Evolutionary conservation across 2,113 vertebrate species (phyloP), one percentile per base, ranked within the genome.

Genomic region (Pelusios castaneus): DNA sequence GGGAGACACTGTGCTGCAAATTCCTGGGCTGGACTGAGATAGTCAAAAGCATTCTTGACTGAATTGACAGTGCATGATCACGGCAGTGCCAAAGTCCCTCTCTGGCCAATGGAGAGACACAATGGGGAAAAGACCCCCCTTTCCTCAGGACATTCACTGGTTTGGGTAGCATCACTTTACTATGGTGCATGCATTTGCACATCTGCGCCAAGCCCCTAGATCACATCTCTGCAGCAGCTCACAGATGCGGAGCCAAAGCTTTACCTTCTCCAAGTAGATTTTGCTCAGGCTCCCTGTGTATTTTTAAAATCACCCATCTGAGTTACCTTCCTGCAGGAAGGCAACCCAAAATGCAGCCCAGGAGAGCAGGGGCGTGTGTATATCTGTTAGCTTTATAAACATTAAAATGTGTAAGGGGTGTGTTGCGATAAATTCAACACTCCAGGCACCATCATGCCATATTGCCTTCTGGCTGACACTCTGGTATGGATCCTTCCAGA

Each of bases 201-300:
- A 49, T 47, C 24, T 41, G 54, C 78, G n/a, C 12, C 17, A 19
- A 58, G n/a, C 80, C 88, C 2, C 0, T 2, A 54, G 80, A 85
- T 75, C 85, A 85, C 79, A 84, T 85, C 85, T 80, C 89, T 7
- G 73, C 75, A 6, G 6, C 76, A 92, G 95, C 94, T 95, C 95
- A 83, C 7, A 1, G 92, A 77, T 85, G 55, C 56, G 73, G 82
- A 97, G 94, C 89, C 95, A 94, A 96, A 95, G 95, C 95, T 2
- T 3, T 97, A 96, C 89, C 93, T 91, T 90, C 81, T 80, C 95
- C 95, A 97, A 97, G 97, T 92, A 91, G 94, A 96, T 96, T 96
- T 95, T 29, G 45, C 43, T 54, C 0, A 0, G 96, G 92, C 87
- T 95, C 14, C 93, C 94, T 95, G 95, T 94, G 90, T 94, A 49